phyloP scores from a whole-genome alignment of 1,140 invertebrate genomes.

The Monomorium pharaonis region DNA sequence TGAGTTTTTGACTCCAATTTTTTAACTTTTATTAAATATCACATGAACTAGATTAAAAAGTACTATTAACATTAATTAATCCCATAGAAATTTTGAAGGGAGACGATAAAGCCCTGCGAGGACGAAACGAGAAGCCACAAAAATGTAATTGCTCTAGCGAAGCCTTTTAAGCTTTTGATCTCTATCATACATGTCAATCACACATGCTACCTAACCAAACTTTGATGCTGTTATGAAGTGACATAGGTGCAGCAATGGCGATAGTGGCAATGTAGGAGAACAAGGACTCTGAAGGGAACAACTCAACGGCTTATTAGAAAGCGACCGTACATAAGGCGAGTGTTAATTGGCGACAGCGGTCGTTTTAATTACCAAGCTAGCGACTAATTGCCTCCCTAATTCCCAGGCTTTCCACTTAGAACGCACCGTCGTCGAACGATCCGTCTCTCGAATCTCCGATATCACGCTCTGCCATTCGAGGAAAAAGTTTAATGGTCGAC shows the following conservation, averaged over 20 bases:
- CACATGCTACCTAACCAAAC: background rate
- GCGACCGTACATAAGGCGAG: slow-evolving; percentile 25
- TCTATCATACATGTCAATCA: slow-evolving; percentile 9
- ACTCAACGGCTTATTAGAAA: slow-evolving; percentile 40
- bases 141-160: slow-evolving; percentile 39
- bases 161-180: slow-evolving; percentile 33
- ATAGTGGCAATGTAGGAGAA: background rate
- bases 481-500: slow-evolving; percentile 56
- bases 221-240: background rate
- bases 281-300: background rate
- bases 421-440: slow-evolving; percentile 40
- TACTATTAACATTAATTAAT: slow-evolving; percentile 12
- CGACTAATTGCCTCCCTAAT: slow-evolving; percentile 58
- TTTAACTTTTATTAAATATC: background rate
- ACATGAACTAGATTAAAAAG: background rate
- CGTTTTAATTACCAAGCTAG: slow-evolving; percentile 58
- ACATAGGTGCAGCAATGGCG: background rate
- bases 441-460: slow-evolving; percentile 41
- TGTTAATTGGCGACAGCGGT: slow-evolving; percentile 41
- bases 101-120: background rate
- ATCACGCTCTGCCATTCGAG: slow-evolving; percentile 36
- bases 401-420: slow-evolving; percentile 55
- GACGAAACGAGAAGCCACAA: slow-evolving; percentile 23
- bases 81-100: background rate
- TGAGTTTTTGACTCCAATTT: background rate